phyloP scores from a whole-genome alignment of 2,888 invertebrate species.

The Noctua comes region DNA sequence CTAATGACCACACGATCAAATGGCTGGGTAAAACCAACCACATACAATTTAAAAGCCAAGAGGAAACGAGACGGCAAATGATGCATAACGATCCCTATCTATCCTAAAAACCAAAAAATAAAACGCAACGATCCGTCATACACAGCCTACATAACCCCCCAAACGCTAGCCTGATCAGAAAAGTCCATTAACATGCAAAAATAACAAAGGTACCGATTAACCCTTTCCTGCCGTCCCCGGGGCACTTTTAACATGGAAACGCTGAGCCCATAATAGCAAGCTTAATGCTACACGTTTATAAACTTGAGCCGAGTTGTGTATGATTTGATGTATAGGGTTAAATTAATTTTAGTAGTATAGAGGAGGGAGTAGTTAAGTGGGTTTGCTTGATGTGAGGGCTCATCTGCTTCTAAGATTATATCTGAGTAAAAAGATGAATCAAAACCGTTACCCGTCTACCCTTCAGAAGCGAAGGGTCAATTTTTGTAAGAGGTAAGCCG shows the following conservation, averaged over 20 bases:
- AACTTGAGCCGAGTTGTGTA: conserved; percentile 24
- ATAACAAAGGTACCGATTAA: conserved; percentile 63
- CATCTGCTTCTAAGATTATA: conserved; percentile 2
- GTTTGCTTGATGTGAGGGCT: not conserved
- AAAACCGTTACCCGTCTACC: too few relatives aligned
- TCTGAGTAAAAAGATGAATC: not conserved
- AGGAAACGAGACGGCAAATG: conserved; percentile 19
- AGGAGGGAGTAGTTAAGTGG: not conserved
- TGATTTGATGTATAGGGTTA: conserved; percentile 31
- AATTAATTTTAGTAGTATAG: not conserved
- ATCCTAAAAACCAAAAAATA: conserved; percentile 22
- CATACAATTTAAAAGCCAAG: conserved; percentile 12
- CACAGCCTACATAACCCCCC: conserved; percentile 23
- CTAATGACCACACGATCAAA: conserved; percentile 35
- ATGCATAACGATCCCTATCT: conserved; percentile 20
- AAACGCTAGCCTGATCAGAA: conserved; percentile 46
- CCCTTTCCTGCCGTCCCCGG: conserved; percentile 48
- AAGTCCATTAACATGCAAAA: conserved; percentile 67
- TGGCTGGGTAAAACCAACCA: too few relatives aligned
- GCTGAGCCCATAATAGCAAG: conserved; percentile 29
- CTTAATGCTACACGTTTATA: conserved; percentile 40
- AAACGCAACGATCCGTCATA: conserved; percentile 29
- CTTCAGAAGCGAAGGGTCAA: too few relatives aligned
- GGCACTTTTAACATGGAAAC: conserved; percentile 52
- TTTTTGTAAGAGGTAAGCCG: too few relatives aligned